Base-by-base conservation (phyloP, 2,888 invertebrate genomes). In the Idaea aversata region DNA sequence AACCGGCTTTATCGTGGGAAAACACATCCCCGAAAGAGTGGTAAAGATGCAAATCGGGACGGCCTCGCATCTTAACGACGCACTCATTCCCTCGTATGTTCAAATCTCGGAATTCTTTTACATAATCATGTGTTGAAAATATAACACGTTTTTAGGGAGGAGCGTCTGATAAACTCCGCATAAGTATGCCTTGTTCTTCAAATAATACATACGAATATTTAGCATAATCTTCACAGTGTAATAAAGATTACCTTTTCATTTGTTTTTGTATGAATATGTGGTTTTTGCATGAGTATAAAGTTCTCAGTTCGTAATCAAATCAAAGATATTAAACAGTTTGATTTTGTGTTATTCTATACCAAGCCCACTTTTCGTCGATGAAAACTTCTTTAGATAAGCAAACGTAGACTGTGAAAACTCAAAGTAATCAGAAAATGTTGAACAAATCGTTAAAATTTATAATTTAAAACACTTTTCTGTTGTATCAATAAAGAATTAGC, bases 51-150 rank as follows among this genome's bases (percentile, higher is more conserved):
- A 91, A 92, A 92, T 91, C 85, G 81, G 71, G 72, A 77, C 75
- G 75, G 76, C 72, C 78, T 81, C 79, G 75, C 85, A 79, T 90
- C 90, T 91, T 91, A 92, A 90, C 88, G 87, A 88, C 88, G 84
- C 82, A 81, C 87, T 82, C 85, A 84, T 86, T 84, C 86, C 87
- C 85, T 81, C 82, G 81, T 77, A 81, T 78, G 85, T 74, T 72
- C 77, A 84, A 87, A 88, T 86, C 86, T 86, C 75, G 77, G 86
- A 89, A 89, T 92, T 90, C 88, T 91, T 92, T 92, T 88, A 91
- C 91, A 92, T 91, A 91, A 91, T 92, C 90, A 91, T 88, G 90
- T 90, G 91, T 87, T 90, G 88, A 88, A 90, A 92, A 90, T 88
- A 91, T 88, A 91, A 88, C 91, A 87, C 87, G 86, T 88, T 90